These are phyloP conservation scores for Chloroceryle aenea DNA, from an alignment of 2,113 vertebrate species.

Conservation along the genomic window DNA sequence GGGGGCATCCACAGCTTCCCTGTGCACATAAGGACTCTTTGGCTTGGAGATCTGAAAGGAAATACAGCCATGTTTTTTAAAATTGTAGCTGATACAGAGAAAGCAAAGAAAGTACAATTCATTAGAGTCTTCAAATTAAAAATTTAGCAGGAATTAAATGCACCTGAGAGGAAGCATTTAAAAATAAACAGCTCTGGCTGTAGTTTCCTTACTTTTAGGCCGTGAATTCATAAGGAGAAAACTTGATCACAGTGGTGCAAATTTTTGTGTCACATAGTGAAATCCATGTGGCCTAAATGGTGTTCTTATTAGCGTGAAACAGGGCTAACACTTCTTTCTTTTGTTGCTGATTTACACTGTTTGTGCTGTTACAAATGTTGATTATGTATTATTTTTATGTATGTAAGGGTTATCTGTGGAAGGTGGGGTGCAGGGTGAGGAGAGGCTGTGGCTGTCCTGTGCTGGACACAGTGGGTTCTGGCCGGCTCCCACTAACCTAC, in stretches of 20 bases:
- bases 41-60: not conserved
- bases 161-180: not conserved
- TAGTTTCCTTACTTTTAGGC: not conserved
- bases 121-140: not conserved
- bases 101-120: fast-evolving
- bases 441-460: too few species aligned
- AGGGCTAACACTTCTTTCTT: not conserved
- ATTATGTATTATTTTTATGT: not conserved
- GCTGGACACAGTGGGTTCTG: too few species aligned
- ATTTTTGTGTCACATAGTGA: not conserved
- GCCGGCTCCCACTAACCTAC: too few species aligned
- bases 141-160: not conserved
- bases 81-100: not conserved
- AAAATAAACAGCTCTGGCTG: not conserved
- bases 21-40: not conserved
- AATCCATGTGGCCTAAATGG: not conserved
- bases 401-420: not conserved
- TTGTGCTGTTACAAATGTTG: not conserved
- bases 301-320: not conserved
- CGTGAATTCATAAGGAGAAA: not conserved
- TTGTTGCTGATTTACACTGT: not conserved
- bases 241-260: fast-evolving
- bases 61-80: not conserved
- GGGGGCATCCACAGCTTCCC: too few species aligned
- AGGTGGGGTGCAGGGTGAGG: too few species aligned